Evolutionary conservation across 2,797 vertebrate species (phyloP), one percentile per base, ranked within the genome.

Genomic region (Brotula barbata): DNA sequence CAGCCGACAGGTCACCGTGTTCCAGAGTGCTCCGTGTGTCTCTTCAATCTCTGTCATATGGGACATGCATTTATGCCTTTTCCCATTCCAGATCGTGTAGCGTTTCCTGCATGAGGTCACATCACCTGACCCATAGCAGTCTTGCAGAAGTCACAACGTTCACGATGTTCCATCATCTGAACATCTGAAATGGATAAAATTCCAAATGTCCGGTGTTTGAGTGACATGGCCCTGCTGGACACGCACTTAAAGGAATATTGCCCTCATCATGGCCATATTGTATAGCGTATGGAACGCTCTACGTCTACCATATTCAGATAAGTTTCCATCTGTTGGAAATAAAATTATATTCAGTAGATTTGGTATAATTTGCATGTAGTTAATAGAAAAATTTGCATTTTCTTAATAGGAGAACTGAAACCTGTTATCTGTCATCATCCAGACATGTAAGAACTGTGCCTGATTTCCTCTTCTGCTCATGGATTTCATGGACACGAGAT

Each of bases 61-160:
- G 36, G 37, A 60, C 50, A 65, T 25, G 36, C 20, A 43, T 48
- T 12, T 13, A 6, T 22, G 7, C 47, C 47, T 50, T 39, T 40
- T 37, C 33, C 44, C 48, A 48, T 75, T 51, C 31, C 14, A 15
- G 13, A n/a, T 6, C 37, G 4, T 39, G 11, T 15, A 15, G 2
- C n/a, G 37, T 39, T 39, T 39, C 37, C 13, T 39, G 11, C 33
- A 34, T 47, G 49, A 63, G 12, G 37, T 66, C 43, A 64, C 28
- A 33, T 52, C 21, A 69, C 51, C 59, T 55, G n/a, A 21, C 55
- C 47, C 41, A 42, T 21, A 43, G 58, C 33, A 2, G 10, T 17
- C 14, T 16, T 41, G 47, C 33, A 42, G 36, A 51, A 28, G 42
- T 52, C 41, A 66, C 33, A 66, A 48, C 52, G 8, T 28, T 28